phyloP scores from a whole-genome alignment of 2,797 vertebrate species.

The Pristis pectinata region DNA sequence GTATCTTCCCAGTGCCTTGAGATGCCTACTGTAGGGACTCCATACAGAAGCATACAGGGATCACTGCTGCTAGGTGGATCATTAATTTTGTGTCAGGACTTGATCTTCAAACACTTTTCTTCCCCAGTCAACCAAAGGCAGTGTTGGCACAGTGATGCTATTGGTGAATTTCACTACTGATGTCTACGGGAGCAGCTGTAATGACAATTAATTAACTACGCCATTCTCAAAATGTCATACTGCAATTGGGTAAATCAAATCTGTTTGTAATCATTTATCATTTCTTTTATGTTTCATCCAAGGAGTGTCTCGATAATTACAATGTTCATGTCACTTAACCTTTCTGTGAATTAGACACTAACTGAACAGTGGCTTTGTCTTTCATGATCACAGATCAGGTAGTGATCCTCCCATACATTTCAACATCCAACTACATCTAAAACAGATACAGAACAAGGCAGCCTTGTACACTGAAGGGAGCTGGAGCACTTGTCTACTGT shows the following conservation, averaged over 20 bases:
- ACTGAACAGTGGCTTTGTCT: not conserved
- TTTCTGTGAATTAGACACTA: not conserved
- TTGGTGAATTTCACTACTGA: no score
- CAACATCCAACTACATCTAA: not conserved
- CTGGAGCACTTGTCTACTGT: not conserved
- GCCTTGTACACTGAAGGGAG: not conserved
- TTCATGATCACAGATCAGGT: no score
- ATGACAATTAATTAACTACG: not conserved
- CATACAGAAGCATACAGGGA: no score
- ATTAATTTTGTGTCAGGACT: no score
- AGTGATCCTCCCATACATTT: not conserved
- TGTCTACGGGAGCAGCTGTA: no score
- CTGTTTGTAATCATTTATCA: not conserved
- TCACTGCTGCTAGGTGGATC: no score
- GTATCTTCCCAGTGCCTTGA: no score
- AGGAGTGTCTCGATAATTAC: not conserved
- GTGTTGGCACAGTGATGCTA: no score
- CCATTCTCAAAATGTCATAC: slow-evolving; percentile 14
- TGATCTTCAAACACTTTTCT: no score
- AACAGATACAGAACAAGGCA: not conserved
- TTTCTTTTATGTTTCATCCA: not conserved
- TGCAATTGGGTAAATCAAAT: slow-evolving; percentile 22
- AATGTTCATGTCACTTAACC: not conserved
- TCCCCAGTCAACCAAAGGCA: no score
- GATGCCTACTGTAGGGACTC: no score